Conservation (phyloP, 2,888 invertebrate genomes). For the Linyphia triangularis region DNA sequence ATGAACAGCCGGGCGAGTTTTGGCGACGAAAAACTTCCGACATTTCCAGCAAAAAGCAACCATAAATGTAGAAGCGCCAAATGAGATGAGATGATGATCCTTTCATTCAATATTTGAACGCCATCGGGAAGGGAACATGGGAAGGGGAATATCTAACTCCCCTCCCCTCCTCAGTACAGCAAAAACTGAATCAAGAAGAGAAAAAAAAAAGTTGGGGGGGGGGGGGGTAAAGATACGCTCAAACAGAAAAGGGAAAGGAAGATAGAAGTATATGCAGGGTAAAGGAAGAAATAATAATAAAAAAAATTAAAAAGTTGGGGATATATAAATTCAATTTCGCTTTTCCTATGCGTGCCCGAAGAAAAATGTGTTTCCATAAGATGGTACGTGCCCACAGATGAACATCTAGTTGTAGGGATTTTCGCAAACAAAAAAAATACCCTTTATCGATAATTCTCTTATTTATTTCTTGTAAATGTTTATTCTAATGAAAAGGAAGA, state of each 20-base stretch:
- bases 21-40: no score
- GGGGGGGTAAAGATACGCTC: conserved; percentile 19
- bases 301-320: neutral
- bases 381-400: conserved; percentile 21
- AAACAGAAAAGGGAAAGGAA: neutral
- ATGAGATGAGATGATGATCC: conserved; percentile 62
- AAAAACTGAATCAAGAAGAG: neutral
- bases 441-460: conserved; percentile 46
- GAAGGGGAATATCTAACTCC: neutral
- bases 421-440: neutral
- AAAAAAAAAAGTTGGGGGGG: conserved; percentile 5
- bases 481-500: conserved; percentile 57
- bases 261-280: conserved; percentile 21
- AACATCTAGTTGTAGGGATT: neutral
- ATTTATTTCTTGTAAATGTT: conserved; percentile 57
- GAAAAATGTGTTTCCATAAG: conserved; percentile 39
- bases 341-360: neutral
- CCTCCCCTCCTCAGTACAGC: neutral
- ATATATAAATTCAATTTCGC: conserved; percentile 49
- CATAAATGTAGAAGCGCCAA: conserved; percentile 57
- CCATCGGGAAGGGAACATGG: conserved; percentile 22
- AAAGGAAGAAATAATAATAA: conserved; percentile 9
- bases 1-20: no score
- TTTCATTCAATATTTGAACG: conserved; percentile 70
- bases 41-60: neutral